These are phyloP conservation scores for Hapalemur alaotrensis DNA, from an alignment of 2,797 vertebrate species.

Conservation along the genomic window DNA sequence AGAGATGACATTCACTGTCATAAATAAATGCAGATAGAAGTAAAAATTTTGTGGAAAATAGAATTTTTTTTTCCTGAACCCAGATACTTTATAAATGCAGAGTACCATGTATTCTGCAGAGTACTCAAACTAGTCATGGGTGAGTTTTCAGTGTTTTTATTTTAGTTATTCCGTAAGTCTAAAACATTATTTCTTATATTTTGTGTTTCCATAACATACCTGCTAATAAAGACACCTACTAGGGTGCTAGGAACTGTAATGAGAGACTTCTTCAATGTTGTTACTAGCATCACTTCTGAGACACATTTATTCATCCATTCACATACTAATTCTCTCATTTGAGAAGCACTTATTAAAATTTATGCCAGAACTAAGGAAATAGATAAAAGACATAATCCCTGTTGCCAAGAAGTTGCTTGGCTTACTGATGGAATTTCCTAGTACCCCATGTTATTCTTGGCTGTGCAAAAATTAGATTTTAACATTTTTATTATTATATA, in stretches of 20 bases:
- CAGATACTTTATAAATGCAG: not conserved
- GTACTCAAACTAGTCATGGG: not conserved
- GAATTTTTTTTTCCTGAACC: not conserved
- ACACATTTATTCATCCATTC: not conserved
- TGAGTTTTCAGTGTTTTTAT: not conserved
- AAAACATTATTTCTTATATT: not conserved
- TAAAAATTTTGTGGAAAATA: not conserved
- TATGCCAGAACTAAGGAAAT: conserved; percentile 50
- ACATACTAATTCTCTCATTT: not conserved
- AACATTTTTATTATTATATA: not conserved
- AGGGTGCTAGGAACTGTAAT: not conserved
- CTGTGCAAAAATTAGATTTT: conserved; percentile 44
- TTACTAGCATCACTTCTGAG: not conserved
- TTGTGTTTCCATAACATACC: not conserved
- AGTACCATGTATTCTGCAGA: not conserved
- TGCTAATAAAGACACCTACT: not conserved
- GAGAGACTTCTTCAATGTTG: not conserved
- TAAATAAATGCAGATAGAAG: not conserved
- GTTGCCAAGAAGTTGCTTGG: conserved; percentile 60
- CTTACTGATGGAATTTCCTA: conserved; percentile 52
- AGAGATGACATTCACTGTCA: not conserved
- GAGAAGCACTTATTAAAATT: conserved; percentile 40
- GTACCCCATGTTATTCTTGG: conserved; percentile 44
- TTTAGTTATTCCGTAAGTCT: not conserved
- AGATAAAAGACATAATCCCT: conserved; percentile 27